These are phyloP conservation scores for Magallana angulata DNA, from an alignment of 1,140 invertebrate genomes.

Conservation along the genomic window DNA sequence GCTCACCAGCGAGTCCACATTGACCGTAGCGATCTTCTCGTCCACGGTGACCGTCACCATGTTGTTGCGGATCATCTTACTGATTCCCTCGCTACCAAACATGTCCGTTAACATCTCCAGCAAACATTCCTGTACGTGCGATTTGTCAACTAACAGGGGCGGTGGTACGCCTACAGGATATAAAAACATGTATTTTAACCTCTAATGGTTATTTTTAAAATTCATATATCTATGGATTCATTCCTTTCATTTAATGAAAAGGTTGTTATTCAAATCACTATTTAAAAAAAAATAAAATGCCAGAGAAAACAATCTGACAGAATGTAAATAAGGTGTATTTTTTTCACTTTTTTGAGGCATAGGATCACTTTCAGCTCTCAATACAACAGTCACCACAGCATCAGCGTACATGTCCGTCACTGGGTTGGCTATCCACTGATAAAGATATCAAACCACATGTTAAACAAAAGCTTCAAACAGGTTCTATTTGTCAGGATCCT, in stretches of 20 bases:
- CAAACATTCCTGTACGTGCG: conserved; percentile 88
- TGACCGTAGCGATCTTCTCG: conserved; percentile 91
- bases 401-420: conserved; percentile 99
- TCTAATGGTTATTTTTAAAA: no score
- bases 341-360: conserved; percentile 71
- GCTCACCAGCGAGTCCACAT: conserved; percentile 88
- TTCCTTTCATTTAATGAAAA: no score
- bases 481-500: not conserved
- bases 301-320: no score
- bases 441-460: not conserved
- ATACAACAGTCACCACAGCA: conserved; percentile 88
- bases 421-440: conserved; percentile 94
- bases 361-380: conserved; percentile 76
- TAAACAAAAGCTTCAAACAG: no score
- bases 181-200: not conserved
- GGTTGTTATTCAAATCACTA: no score
- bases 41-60: conserved; percentile 92
- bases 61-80: conserved; percentile 95
- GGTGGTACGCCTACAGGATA: conserved; percentile 66
- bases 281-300: no score
- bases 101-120: conserved; percentile 90
- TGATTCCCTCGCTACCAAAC: conserved; percentile 96
- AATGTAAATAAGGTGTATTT: no score
- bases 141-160: conserved; percentile 71
- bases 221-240: no score